Conservation (phyloP, 2,888 invertebrate species). For the Molanna angustata region DNA sequence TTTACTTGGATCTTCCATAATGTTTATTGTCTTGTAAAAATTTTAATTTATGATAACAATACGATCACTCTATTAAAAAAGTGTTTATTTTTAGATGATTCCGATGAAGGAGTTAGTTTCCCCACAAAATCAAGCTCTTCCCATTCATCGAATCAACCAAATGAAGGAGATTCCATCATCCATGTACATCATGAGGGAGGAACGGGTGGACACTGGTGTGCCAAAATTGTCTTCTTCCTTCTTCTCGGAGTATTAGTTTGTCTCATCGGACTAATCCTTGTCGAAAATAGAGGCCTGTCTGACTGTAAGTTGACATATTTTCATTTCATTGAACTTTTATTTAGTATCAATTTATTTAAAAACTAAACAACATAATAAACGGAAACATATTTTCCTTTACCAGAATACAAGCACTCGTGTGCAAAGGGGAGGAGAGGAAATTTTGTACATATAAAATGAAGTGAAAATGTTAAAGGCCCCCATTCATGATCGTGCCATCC, state of each 20-base stretch:
- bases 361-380: background rate
- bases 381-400: too few species aligned
- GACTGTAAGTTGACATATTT: conserved; percentile 68
- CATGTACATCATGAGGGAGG: conserved; percentile 74
- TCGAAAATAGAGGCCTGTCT: conserved; percentile 74
- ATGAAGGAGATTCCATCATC: conserved; percentile 70
- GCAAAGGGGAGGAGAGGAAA: too few species aligned
- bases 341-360: background rate
- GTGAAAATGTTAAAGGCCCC: too few species aligned
- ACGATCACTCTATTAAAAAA: too few species aligned
- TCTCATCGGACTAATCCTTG: conserved; percentile 73
- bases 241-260: conserved; percentile 69
- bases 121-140: conserved; percentile 28
- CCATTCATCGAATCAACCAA: conserved; percentile 42
- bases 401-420: too few species aligned
- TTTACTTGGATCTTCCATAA: too few species aligned
- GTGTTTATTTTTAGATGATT: conserved; percentile 35
- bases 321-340: background rate
- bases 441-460: too few species aligned
- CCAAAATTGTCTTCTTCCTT: conserved; percentile 78
- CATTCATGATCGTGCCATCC: too few species aligned
- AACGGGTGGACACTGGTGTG: conserved; percentile 81
- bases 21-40: too few species aligned
- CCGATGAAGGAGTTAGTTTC: conserved; percentile 39
- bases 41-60: too few species aligned